These are phyloP conservation scores for Drosophila navojoa DNA, from an alignment of 1,140 invertebrate genomes.

Conservation along the genomic window DNA sequence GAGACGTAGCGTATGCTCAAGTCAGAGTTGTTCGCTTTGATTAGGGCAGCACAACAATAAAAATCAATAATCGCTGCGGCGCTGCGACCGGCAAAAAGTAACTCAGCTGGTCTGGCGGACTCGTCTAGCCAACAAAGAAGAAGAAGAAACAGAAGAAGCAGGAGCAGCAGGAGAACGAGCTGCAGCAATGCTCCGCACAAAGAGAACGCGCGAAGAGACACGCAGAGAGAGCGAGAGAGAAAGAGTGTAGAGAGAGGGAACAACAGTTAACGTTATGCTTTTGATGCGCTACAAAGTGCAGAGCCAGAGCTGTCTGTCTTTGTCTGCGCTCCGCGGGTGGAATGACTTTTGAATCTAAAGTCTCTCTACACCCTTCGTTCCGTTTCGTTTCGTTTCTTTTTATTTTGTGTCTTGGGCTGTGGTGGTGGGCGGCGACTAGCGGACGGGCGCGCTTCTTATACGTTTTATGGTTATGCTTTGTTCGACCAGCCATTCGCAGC, in stretches of 20 bases:
- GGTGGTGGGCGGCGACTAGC: slow-evolving; percentile 17
- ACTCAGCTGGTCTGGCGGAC: slow-evolving; percentile 58
- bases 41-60: slow-evolving; percentile 27
- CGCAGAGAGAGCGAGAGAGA: slow-evolving; percentile 10
- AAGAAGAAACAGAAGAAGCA: slow-evolving; percentile 10
- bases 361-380: slow-evolving; percentile 8
- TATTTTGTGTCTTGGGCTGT: slow-evolving; percentile 20
- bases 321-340: slow-evolving; percentile 35
- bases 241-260: slow-evolving; percentile 9
- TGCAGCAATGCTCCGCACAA: slow-evolving; percentile 3
- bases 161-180: background rate
- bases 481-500: slow-evolving; percentile 27
- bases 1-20: background rate
- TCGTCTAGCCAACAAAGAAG: slow-evolving; percentile 62
- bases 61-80: slow-evolving; percentile 4
- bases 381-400: background rate
- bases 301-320: slow-evolving; percentile 35
- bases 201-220: slow-evolving; percentile 18
- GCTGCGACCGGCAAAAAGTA: slow-evolving; percentile 35
- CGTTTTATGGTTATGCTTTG: slow-evolving; percentile 58
- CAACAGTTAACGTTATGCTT: slow-evolving; percentile 3
- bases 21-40: background rate
- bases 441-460: slow-evolving; percentile 21
- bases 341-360: slow-evolving; percentile 38
- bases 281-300: background rate